Percentiles rank a stretch among this genome's conserved stretches.
Conservation (phyloP, 2,888 invertebrate genomes). For the Nymphalis polychloros region DNA sequence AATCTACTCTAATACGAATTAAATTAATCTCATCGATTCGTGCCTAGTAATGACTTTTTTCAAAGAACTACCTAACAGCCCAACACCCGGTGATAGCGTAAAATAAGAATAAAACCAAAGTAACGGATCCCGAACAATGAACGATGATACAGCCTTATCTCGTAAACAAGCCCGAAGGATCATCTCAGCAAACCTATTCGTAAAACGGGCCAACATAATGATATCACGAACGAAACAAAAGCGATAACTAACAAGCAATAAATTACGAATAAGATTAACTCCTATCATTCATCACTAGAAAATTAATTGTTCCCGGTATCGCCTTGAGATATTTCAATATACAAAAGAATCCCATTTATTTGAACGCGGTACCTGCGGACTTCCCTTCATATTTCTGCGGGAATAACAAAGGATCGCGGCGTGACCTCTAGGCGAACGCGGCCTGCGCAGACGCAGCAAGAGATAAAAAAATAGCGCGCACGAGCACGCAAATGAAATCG, state of each 20-base stretch:
- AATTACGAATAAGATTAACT: constrained; percentile 71
- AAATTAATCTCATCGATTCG: constrained; percentile 76
- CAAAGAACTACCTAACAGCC: constrained; percentile 50
- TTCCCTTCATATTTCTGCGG: constrained; percentile 74
- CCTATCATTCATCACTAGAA: constrained; percentile 66
- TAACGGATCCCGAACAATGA: constrained; percentile 65
- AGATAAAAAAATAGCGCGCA: constrained; percentile 66
- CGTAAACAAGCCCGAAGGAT: constrained; percentile 45
- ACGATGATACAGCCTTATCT: constrained; percentile 56
- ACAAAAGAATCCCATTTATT: constrained; percentile 75
- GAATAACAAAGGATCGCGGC: constrained; percentile 74
- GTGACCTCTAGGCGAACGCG: constrained; percentile 66
- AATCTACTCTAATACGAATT: constrained; percentile 66
- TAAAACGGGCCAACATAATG: constrained; percentile 28
- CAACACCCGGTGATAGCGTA: constrained; percentile 38
- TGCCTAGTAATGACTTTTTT: constrained; percentile 76
- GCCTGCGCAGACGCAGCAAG: constrained; percentile 51
- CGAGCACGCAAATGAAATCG: constrained; percentile 81
- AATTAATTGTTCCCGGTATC: constrained; percentile 67
- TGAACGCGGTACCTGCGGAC: constrained; percentile 54
- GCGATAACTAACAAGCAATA: constrained; percentile 65
- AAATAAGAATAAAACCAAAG: constrained; percentile 50
- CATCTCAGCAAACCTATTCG: constrained; percentile 32
- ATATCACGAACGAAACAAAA: constrained; percentile 52
- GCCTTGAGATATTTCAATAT: constrained; percentile 76